Base-by-base conservation (phyloP, 2,113 vertebrate genomes). In the Carassius carassius region DNA sequence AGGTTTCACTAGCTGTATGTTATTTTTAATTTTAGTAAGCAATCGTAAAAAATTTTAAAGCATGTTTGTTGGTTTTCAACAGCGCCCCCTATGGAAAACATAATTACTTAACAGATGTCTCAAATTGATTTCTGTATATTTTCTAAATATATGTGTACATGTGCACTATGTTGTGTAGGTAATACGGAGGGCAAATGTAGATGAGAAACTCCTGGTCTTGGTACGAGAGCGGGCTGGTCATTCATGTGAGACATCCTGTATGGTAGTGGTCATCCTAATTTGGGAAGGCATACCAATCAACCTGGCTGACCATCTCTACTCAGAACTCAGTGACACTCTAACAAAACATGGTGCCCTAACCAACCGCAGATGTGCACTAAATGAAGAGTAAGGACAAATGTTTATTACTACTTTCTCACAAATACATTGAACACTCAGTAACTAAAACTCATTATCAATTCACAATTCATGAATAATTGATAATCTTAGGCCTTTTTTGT, bases 161-260 rank as follows among this genome's bases (percentile, higher is more conserved):
- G 37, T 78, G 78, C 4, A 21, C 14, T 70, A 4, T 62, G 1
- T 58, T 44, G 4, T 91, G 86, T 91, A 99, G 98, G 97, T 99
- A 87, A 95, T 98, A 88, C 97, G 98, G 77, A 94, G 97, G 92
- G 91, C 94, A 83, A 92, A 95, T 82, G 81, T 73, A 13, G 97
- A 99, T 44, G 98, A 99, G 93, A 99, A 99, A 90, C 89, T 99
- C 69, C 93, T 99, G 84, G 97, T 98, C 83, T 79, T 99, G 91
- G 98, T 99, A 85, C 95, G 97, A 0, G 95, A 98, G 91, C 95
- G 98, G 63, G 93, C 91, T 0, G 96, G 97, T 47, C 98, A 99
- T 90, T 94, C 91, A 0, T 99, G 98, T 76, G 94, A 96, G 44
- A 92, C 96, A 0, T 96, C 98, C 0, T 97, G 97, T 88, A 96